Base-by-base conservation (phyloP, 2,113 vertebrate species). In the Lophius piscatorius region DNA sequence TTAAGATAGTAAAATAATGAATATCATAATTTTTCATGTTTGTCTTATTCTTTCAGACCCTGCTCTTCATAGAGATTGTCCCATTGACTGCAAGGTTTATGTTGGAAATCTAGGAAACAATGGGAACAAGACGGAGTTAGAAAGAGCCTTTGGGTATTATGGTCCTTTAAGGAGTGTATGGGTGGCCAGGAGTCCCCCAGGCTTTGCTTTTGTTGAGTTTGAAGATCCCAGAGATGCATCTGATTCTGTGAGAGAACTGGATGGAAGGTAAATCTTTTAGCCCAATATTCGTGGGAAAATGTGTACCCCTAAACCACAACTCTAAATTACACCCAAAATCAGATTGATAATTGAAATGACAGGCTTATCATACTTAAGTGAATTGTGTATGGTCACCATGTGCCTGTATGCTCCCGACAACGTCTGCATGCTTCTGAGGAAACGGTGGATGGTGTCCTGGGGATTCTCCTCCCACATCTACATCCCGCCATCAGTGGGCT, bases 181-280 rank as follows among this genome's bases (percentile, higher is more conserved):
- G 96, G 96, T 99, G 78, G 97, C 97, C 0, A 93, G 96, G 78
- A 98, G 97, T 80, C 97, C 97, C 34, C 96, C 97, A 7, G 96
- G 97, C 55, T 99, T 99, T 89, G 96, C 97, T 38, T 99, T 98
- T 75, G 95, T 99, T 56, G 97, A 98, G 55, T 99, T 98, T 90
- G 96, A 98, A 89, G 97, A 99, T 85, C 94, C 95, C 10, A 92
- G 97, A 80, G 97, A 99, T 91, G 97, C 97, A 67, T 91, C 94
- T 35, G 97, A 99, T 92, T 95, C 97, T 73, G 96, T 98, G n/a
- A 94, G 95, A 84, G 97, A 98, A 35, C 89, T 98, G 74, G 96
- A 99, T 88, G 97, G 97, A 91, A 96, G 96, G 97, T 99, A 95
- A 69, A 20, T 23, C 1, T 2, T 1, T 7, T 1, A 28, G n/a